Evolutionary conservation across 2,113 vertebrate species (phyloP).

Genomic region (Melanerpes formicivorus): DNA sequence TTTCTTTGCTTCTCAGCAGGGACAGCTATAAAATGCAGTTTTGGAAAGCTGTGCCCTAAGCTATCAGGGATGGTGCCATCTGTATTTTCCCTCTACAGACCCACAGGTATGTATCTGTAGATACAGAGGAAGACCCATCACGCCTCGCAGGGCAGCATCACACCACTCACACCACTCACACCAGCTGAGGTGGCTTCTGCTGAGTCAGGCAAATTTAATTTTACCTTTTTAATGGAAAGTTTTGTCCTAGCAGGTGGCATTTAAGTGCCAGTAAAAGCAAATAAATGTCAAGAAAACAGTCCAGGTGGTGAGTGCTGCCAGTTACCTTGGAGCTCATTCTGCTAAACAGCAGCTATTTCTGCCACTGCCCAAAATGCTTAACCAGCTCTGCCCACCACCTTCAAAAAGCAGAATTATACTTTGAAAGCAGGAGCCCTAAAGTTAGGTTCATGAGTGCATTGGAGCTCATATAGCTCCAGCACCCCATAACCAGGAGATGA

Average conservation of each 20-base stretch:
- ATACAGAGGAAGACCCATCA: not conserved
- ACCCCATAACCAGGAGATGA: not conserved
- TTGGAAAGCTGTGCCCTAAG: not conserved
- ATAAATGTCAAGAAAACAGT: constrained; percentile 61
- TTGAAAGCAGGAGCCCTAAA: not conserved
- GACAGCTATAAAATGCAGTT: not conserved
- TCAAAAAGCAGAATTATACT: not conserved
- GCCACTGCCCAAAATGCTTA: constrained; percentile 19
- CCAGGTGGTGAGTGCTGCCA: constrained; percentile 24
- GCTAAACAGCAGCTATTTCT: constrained; percentile 47
- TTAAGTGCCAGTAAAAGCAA: constrained; percentile 64
- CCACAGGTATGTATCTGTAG: not conserved
- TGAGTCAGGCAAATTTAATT: constrained; percentile 32
- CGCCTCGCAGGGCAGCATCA: not conserved
- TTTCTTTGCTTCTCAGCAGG: not conserved
- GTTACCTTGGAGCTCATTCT: constrained; percentile 10
- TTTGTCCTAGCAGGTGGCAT: constrained; percentile 51
- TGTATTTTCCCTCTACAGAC: not conserved
- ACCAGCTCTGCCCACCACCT: constrained; percentile 6
- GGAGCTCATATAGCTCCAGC: not conserved
- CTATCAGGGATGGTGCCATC: not conserved
- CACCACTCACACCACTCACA: not conserved
- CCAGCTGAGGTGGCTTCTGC: constrained; percentile 1
- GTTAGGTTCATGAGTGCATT: not conserved
- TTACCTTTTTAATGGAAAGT: not conserved